Percentiles rank a stretch among this genome's conserved stretches.
Conservation (phyloP, 2,888 invertebrate genomes). For the Drosophila acutilabella region DNA sequence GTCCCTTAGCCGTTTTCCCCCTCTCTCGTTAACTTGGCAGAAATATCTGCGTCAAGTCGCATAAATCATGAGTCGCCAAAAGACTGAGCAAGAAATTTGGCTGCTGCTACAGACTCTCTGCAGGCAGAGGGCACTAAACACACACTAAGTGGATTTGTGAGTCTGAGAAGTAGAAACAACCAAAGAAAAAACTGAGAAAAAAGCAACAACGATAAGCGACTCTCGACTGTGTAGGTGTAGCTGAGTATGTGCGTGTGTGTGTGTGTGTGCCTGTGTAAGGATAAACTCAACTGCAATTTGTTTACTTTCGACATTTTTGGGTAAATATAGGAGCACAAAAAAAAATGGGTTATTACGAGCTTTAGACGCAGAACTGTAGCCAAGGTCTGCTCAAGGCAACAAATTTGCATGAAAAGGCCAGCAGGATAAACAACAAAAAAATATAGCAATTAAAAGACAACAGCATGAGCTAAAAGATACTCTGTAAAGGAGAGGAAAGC, state of each 20-base stretch:
- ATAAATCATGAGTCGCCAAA: conserved; percentile 57
- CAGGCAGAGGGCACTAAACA: conserved; percentile 55
- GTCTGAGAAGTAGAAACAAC: conserved; percentile 23
- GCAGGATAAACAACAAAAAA: conserved; percentile 22
- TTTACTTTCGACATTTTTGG: conserved; percentile 79
- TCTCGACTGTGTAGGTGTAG: conserved; percentile 7
- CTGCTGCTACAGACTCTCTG: conserved; percentile 4
- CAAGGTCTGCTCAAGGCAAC: conserved; percentile 19
- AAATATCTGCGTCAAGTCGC: conserved; percentile 31
- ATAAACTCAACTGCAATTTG: conserved; percentile 79
- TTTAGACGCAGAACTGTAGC: conserved; percentile 53
- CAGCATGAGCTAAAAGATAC: conserved; percentile 3
- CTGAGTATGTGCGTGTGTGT: conserved; percentile 23
- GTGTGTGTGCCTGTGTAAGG: conserved; percentile 49
- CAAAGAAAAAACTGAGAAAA: background rate
- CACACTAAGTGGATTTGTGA: conserved; percentile 78
- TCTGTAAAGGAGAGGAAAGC: background rate
- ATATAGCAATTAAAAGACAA: background rate
- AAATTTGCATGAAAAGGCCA: conserved; percentile 66
- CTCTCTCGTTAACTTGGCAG: background rate
- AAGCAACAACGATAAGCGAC: conserved; percentile 71
- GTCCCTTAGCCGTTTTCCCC: background rate
- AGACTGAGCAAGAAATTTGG: conserved; percentile 29
- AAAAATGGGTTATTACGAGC: conserved; percentile 75
- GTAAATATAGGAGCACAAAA: conserved; percentile 57